These are phyloP conservation scores for Leptestheria dahalacensis DNA, from an alignment of 1,140 invertebrate species.

Conservation along the genomic window DNA sequence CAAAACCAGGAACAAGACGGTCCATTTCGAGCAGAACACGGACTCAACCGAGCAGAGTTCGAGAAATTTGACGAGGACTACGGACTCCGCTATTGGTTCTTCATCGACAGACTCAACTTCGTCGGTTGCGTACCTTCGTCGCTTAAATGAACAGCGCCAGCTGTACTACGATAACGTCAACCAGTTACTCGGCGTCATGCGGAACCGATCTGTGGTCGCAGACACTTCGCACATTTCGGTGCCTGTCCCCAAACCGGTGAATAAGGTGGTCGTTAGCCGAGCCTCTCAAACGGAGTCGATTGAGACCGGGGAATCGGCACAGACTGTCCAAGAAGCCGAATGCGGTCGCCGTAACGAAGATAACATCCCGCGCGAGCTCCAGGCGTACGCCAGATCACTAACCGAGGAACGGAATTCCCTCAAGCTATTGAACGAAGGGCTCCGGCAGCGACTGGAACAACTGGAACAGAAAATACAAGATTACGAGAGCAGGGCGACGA, in stretches of 20 bases:
- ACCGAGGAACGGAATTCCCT: neutral
- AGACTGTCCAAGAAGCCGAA: too few relatives aligned
- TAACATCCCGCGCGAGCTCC: too few relatives aligned
- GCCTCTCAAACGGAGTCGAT: neutral
- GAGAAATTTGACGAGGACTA: too few relatives aligned
- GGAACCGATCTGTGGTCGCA: neutral
- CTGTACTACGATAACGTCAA: constrained; percentile 1
- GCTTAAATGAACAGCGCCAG: constrained; percentile 3
- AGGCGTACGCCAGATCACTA: neutral
- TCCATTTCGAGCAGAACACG: neutral
- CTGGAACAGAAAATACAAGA: neutral
- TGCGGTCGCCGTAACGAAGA: too few relatives aligned
- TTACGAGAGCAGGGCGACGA: neutral
- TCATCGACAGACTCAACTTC: neutral
- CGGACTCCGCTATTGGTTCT: neutral
- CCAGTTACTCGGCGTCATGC: neutral
- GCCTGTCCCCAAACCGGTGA: too few relatives aligned
- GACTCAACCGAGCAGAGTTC: neutral
- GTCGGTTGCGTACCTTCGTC: neutral
- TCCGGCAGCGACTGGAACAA: neutral
- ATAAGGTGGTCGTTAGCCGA: neutral
- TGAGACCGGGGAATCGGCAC: too few relatives aligned
- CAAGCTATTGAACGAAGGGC: neutral
- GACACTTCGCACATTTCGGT: too few relatives aligned
- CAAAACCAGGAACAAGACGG: neutral